phyloP scores from a whole-genome alignment of 2,888 invertebrate genomes.

The Pinctada fucata region DNA sequence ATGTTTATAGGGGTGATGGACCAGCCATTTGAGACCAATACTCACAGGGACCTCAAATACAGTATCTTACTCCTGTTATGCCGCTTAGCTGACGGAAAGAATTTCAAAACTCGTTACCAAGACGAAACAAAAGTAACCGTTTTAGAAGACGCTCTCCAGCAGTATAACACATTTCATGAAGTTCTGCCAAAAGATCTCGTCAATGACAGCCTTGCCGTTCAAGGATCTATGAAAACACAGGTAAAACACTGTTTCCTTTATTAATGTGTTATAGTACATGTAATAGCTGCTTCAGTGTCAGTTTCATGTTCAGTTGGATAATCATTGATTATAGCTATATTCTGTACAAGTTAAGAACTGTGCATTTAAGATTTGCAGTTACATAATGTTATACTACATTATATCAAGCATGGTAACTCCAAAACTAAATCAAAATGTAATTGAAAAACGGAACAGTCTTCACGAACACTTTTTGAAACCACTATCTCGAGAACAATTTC shows the following conservation, averaged over 20 bases:
- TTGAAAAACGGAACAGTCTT: no score
- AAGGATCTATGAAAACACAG: slow-evolving; percentile 9
- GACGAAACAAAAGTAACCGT: slow-evolving; percentile 40
- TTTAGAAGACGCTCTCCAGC: slow-evolving; percentile 44
- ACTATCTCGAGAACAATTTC: no score
- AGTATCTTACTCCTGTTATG: slow-evolving; percentile 44
- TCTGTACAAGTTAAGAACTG: no score
- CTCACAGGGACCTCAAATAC: slow-evolving; percentile 17
- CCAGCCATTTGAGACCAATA: slow-evolving; percentile 7
- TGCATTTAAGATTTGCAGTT: no score
- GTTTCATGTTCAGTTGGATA: no score
- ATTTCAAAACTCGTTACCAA: slow-evolving; percentile 39
- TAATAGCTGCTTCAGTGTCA: no score
- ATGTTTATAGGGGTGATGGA: slow-evolving; percentile 16
- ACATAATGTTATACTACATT: no score
- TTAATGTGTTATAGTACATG: no score
- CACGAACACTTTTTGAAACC: no score
- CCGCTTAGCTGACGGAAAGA: slow-evolving; percentile 48
- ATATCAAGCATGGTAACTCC: no score
- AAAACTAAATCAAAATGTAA: no score
- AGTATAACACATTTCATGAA: slow-evolving; percentile 37
- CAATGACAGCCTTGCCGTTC: background rate
- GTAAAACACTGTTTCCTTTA: background rate
- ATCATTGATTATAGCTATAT: no score
- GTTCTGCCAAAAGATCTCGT: slow-evolving; percentile 22